phyloP scores from a whole-genome alignment of 64 coral and sea anemone species.

The Porites australiensis region DNA sequence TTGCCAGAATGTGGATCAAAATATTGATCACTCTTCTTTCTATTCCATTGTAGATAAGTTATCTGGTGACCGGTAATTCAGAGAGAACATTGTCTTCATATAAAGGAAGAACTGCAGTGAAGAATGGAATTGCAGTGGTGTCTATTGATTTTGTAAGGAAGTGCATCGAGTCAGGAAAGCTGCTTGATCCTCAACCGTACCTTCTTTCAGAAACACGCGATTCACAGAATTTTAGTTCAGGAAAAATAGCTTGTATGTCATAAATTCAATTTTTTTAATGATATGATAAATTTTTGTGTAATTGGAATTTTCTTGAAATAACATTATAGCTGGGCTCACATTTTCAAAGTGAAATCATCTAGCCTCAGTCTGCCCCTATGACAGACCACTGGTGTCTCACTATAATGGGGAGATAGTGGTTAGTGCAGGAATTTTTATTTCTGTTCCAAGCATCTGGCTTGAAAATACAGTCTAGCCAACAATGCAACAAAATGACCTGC shows the following conservation, averaged over 20 bases:
- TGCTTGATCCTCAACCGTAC: constrained; percentile 72
- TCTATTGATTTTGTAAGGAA: constrained; percentile 71
- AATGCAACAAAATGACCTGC: no score
- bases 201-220: constrained; percentile 15
- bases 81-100: constrained; percentile 69
- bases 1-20: not conserved
- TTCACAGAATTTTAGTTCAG: constrained; percentile 67
- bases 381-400: no score
- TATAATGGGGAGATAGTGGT: no score
- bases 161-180: constrained; percentile 47
- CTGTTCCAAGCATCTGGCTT: no score
- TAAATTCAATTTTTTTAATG: not conserved
- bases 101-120: constrained; percentile 82
- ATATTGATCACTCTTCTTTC: not conserved
- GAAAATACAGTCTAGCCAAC: no score
- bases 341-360: no score
- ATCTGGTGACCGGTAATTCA: constrained; percentile 74
- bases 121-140: constrained; percentile 81
- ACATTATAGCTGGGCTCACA: no score
- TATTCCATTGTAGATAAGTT: constrained; percentile 67
- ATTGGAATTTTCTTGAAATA: no score
- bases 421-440: no score
- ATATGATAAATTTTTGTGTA: no score
- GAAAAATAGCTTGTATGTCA: constrained; percentile 62
- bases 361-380: no score